Conservation (phyloP, 2,888 invertebrate genomes). For the Prosapia bicincta region DNA sequence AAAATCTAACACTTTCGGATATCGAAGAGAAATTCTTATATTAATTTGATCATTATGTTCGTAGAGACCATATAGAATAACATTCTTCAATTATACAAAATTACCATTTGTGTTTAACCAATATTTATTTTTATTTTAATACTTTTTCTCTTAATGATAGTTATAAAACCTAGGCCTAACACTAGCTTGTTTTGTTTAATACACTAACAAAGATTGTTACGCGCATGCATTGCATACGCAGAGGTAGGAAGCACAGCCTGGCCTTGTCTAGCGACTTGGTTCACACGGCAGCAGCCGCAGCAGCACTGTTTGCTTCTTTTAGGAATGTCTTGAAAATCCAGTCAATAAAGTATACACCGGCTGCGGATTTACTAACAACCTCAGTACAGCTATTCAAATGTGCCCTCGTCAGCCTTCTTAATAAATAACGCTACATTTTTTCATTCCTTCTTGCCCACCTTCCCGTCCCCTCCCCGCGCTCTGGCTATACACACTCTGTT, state of each 20-base stretch:
- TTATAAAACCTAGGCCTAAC: too few species aligned
- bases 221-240: too few species aligned
- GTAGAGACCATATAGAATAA: too few species aligned
- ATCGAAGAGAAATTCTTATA: too few species aligned
- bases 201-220: too few species aligned
- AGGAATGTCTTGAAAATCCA: neutral
- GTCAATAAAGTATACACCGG: neutral
- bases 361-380: neutral
- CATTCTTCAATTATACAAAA: too few species aligned
- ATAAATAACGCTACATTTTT: neutral
- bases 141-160: too few species aligned
- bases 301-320: neutral
- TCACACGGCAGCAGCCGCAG: neutral
- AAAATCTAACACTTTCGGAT: too few species aligned
- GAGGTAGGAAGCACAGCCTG: neutral
- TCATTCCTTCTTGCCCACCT: neutral
- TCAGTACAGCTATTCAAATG: neutral
- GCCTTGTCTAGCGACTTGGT: neutral
- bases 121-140: too few species aligned
- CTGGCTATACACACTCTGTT: neutral
- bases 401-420: neutral
- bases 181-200: too few species aligned
- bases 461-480: neutral
- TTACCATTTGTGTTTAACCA: too few species aligned
- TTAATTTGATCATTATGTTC: too few species aligned